Evolutionary conservation across 2,797 vertebrate genomes (phyloP).

Genomic region (Hypotaenidia philippensis): DNA sequence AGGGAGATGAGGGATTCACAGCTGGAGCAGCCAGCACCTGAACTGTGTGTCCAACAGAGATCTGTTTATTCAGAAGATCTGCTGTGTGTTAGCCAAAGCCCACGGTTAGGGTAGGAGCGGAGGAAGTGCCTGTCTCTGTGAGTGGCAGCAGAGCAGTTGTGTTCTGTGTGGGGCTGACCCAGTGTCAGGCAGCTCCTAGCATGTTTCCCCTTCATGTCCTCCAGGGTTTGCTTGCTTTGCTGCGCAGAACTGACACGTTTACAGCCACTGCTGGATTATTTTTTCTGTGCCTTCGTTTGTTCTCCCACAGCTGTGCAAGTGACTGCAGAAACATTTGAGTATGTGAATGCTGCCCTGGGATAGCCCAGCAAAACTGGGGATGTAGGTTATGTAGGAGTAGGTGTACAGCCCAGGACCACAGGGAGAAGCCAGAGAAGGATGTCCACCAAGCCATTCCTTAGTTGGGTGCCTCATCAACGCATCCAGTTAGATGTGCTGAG

Average conservation of each 20-base stretch:
- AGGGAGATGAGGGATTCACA: slow-evolving; percentile 30
- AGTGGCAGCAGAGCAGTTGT: slow-evolving; percentile 45
- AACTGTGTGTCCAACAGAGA: slow-evolving; percentile 46
- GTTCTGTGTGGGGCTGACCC: slow-evolving; percentile 3
- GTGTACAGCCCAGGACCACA: not conserved
- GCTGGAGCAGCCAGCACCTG: slow-evolving; percentile 65
- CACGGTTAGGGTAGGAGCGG: not conserved
- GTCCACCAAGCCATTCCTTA: not conserved
- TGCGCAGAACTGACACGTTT: not conserved
- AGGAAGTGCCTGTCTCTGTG: slow-evolving; percentile 28
- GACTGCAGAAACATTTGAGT: not conserved
- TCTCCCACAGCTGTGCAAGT: not conserved
- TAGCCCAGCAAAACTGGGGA: not conserved
- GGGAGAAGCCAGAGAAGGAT: not conserved
- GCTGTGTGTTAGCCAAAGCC: slow-evolving; percentile 64
- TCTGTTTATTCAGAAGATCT: slow-evolving; percentile 73
- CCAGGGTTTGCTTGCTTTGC: not conserved
- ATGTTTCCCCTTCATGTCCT: not conserved
- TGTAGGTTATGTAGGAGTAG: not conserved
- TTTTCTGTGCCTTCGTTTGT: not conserved
- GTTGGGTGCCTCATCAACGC: not conserved
- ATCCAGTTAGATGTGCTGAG: rapidly evolving
- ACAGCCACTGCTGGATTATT: not conserved
- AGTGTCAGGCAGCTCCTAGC: slow-evolving; percentile 14
- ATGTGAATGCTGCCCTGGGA: not conserved